Conservation (phyloP, 2,888 invertebrate genomes). For the Molorchus minor region DNA sequence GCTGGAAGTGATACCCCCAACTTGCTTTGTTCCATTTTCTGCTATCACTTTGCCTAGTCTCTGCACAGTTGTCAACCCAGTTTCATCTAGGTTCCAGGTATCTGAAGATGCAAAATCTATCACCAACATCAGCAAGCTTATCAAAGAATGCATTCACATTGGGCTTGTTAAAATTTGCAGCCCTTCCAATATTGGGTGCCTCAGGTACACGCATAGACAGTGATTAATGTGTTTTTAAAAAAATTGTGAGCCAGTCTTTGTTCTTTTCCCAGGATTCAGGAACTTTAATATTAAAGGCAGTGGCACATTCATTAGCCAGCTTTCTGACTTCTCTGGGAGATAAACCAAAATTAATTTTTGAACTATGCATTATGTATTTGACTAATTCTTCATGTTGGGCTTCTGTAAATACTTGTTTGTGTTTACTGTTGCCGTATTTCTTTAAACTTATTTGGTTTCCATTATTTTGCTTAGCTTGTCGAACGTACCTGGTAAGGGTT, state of each 20-base stretch:
- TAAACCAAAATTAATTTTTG: slow-evolving; percentile 23
- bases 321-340: slow-evolving; percentile 24
- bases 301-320: slow-evolving; percentile 24
- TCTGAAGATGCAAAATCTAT: slow-evolving; percentile 10
- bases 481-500: neutral
- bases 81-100: slow-evolving; percentile 54
- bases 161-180: neutral
- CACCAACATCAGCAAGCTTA: slow-evolving; percentile 4
- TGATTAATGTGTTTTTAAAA: slow-evolving; percentile 22
- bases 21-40: slow-evolving; percentile 54
- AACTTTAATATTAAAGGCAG: slow-evolving; percentile 9
- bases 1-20: slow-evolving; percentile 55
- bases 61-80: slow-evolving; percentile 58
- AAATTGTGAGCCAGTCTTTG: slow-evolving; percentile 26
- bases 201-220: slow-evolving; percentile 26
- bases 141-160: slow-evolving; percentile 16
- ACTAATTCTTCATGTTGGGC: slow-evolving; percentile 6
- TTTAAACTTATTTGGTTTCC: neutral
- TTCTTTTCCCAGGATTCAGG: slow-evolving; percentile 23
- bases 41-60: slow-evolving; percentile 56
- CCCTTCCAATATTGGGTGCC: slow-evolving; percentile 5
- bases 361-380: slow-evolving; percentile 13
- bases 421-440: neutral
- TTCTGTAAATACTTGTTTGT: neutral
- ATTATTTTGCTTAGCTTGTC: neutral